These are phyloP conservation scores for Apteryx owenii DNA, from an alignment of 2,113 vertebrate genomes.

Conservation along the genomic window DNA sequence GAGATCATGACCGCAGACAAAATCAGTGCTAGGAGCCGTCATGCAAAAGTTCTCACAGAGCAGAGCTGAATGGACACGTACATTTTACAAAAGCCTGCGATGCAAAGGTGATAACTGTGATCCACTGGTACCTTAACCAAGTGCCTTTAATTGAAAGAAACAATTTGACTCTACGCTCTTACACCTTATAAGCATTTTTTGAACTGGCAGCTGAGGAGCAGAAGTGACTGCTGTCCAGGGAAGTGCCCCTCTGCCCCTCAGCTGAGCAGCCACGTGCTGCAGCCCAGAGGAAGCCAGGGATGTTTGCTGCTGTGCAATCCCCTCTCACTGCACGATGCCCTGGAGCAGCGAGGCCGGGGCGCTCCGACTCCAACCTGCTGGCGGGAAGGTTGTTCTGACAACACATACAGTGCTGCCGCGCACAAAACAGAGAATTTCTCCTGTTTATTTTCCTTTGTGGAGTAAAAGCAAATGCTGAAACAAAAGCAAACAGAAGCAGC, in stretches of 20 bases:
- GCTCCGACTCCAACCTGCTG: background rate
- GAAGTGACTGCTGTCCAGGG: rapidly evolving
- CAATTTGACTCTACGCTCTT: background rate
- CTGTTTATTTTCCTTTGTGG: background rate
- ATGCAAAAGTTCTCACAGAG: background rate
- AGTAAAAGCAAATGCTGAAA: background rate
- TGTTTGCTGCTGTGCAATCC: background rate
- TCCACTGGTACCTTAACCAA: background rate
- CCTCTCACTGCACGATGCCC: background rate
- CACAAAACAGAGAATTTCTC: background rate
- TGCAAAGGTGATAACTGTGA: background rate
- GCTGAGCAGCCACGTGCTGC: background rate
- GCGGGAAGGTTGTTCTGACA: background rate
- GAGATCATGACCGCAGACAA: background rate
- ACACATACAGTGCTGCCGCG: background rate
- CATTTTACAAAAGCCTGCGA: background rate
- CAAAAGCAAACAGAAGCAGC: background rate
- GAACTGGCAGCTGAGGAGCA: background rate
- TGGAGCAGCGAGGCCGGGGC: rapidly evolving
- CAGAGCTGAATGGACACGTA: rapidly evolving
- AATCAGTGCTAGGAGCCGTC: background rate
- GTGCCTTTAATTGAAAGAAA: background rate
- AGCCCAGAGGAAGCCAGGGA: rapidly evolving
- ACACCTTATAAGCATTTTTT: background rate
- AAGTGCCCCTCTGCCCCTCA: rapidly evolving